Base-by-base conservation (phyloP, 2,113 vertebrate genomes). In the Tetrao urogallus region DNA sequence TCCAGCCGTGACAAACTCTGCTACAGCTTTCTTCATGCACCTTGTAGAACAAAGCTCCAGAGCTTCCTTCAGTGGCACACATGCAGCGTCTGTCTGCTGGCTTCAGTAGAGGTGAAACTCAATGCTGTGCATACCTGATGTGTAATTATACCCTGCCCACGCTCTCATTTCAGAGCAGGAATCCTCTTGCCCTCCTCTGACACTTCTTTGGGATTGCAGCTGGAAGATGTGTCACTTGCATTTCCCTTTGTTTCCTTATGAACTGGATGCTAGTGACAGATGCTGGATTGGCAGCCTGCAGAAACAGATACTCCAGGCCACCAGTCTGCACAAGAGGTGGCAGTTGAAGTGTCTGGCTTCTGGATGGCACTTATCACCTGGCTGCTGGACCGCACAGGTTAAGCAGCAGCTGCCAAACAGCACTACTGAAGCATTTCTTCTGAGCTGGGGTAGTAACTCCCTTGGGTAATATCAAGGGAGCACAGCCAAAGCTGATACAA, bases 131-230 rank as follows among this genome's bases (percentile, higher is more conserved):
- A 71, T 92, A 77, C 56, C 93, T 83, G 56, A 86, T 67, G 30
- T 57, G 5, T 80, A 88, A 94, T 42, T 66, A 86, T 50, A 83
- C 34, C 45, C 66, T 57, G 30, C 54, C 54, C 54, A 54, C 45
- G 70, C 52, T 42, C 74, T 78, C 69, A 27, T 7, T 30, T 61
- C 65, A 67, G 69, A 78, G 88, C 22, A 81, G 34, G 38, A 88
- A 67, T 77, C 67, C 90, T 74, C 1, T 95, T 88, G 65, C 70
- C 57, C 66, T 94, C 28, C 80, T 38, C 21, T 78, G 86, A 83
- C 76, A 57, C 80, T 52, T 94, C 67, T 71, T 64, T n/a, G 52
- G 81, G 82, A 67, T 2, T 97, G 87, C 94, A 93, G 87, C 76
- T 92, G 93, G 69, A 57, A 80, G 75, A 94, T 40, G 50, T 74